Percentiles rank a stretch among this genome's conserved stretches.
Conservation (phyloP, 2,113 vertebrate species). For the Rhea americana region DNA sequence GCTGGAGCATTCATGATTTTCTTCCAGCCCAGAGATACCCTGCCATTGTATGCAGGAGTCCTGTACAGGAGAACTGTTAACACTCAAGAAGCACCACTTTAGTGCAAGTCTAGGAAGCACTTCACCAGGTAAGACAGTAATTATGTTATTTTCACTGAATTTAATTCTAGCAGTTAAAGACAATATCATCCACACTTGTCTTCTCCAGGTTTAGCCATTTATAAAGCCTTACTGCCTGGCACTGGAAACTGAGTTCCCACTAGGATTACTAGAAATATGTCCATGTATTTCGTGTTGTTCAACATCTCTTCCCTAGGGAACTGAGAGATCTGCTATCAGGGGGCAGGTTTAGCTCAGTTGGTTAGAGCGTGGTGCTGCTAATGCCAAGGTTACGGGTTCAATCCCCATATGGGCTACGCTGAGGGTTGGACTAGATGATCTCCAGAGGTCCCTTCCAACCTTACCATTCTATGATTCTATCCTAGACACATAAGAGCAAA, state of each 20-base stretch:
- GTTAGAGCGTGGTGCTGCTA: too few species aligned
- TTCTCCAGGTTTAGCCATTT: not conserved
- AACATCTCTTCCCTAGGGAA: not conserved
- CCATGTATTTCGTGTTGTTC: not conserved
- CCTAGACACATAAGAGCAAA: not conserved
- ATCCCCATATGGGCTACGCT: too few species aligned
- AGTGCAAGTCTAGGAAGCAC: not conserved
- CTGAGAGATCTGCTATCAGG: not conserved
- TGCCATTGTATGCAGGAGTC: not conserved
- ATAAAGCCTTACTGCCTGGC: not conserved
- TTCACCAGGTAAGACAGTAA: not conserved
- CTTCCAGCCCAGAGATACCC: not conserved
- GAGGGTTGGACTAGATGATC: too few species aligned
- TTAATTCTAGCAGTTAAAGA: not conserved
- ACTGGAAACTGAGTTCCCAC: not conserved
- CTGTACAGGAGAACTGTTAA: not conserved
- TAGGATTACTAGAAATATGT: not conserved
- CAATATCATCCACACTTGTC: not conserved
- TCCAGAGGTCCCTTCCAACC: too few species aligned
- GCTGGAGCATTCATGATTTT: not conserved
- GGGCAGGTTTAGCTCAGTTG: too few species aligned
- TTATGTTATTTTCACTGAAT: not conserved
- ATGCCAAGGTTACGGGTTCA: too few species aligned
- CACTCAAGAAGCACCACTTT: not conserved
- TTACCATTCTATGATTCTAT: too few species aligned